Evolutionary conservation across 2,888 invertebrate species (phyloP).

Genomic region (Coleophora flavipennella): DNA sequence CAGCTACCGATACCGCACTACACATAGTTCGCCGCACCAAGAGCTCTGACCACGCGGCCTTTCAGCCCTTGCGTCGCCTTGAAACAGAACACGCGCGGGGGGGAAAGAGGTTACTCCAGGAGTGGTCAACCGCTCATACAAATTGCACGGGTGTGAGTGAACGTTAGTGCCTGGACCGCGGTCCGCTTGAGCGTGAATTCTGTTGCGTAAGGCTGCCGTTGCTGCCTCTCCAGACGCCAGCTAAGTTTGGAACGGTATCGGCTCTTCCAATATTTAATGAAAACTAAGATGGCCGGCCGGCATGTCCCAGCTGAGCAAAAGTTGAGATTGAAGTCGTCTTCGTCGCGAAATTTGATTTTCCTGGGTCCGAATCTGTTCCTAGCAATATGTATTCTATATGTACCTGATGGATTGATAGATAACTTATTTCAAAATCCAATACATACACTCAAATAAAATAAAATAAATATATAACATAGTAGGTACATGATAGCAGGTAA

Average conservation of each 20-base stretch:
- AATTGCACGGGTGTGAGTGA: slow-evolving; percentile 66
- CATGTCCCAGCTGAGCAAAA: background rate
- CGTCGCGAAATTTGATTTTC: background rate
- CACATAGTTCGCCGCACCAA: slow-evolving; percentile 61
- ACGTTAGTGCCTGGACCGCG: slow-evolving; percentile 61
- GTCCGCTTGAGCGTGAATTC: slow-evolving; percentile 68
- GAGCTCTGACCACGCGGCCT: slow-evolving; percentile 56
- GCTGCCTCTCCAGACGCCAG: background rate
- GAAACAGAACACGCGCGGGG: slow-evolving; percentile 26
- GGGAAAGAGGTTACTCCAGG: slow-evolving; percentile 27
- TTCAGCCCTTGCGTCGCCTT: slow-evolving; percentile 40
- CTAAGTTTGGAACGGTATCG: background rate
- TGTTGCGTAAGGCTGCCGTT: slow-evolving; percentile 49
- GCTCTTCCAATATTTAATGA: no score
- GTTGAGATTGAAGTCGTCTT: background rate
- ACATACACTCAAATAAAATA: no score
- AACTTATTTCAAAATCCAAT: no score
- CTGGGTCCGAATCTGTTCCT: background rate
- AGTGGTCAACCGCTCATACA: slow-evolving; percentile 46
- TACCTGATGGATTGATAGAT: no score
- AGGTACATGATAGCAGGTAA: no score
- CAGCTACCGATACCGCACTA: slow-evolving; percentile 57
- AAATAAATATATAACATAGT: no score
- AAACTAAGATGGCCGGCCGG: background rate
- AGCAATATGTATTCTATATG: no score